A percentile compares a stretch with the other conserved stretches of the same genome.
phyloP scores from a whole-genome alignment of 2,888 invertebrate genomes.

The Nycteola revayana region DNA sequence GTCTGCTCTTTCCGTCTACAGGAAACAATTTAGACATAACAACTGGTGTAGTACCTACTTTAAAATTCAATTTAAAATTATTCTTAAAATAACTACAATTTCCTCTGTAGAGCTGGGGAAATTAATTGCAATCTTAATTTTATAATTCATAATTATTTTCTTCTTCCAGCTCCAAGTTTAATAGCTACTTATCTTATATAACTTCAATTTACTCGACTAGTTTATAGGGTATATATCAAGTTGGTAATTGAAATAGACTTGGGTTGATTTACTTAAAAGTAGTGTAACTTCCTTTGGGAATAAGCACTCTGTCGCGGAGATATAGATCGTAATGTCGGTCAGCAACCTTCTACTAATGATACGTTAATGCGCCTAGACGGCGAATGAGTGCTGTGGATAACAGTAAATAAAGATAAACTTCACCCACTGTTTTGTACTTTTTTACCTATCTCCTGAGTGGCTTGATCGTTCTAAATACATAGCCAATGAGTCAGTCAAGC shows the following conservation, averaged over 20 bases:
- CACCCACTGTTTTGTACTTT: constrained; percentile 64
- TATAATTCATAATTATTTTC: no score
- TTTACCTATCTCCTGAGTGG: constrained; percentile 73
- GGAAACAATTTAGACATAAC: no score
- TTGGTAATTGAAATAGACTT: no score
- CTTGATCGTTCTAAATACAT: constrained; percentile 73
- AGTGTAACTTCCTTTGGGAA: constrained; percentile 21
- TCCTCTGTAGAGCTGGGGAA: no score
- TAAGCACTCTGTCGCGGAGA: constrained; percentile 18
- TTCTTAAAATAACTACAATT: no score
- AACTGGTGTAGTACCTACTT: no score
- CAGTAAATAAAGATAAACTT: constrained; percentile 76
- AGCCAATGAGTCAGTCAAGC: constrained; percentile 76
- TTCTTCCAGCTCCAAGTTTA: no score
- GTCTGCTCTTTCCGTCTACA: no score
- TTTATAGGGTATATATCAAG: constrained; percentile 1
- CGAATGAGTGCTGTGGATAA: constrained; percentile 63
- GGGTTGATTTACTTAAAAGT: constrained; percentile 13
- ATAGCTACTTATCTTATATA: no score
- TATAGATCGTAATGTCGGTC: constrained; percentile 57
- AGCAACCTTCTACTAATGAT: constrained; percentile 76
- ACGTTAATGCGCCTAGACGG: constrained; percentile 68
- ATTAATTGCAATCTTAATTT: no score
- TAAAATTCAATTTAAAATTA: no score
- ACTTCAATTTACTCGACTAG: constrained; percentile 1